Evolutionary conservation across 1,140 invertebrate species (phyloP).

Genomic region (Polyergus mexicanus): DNA sequence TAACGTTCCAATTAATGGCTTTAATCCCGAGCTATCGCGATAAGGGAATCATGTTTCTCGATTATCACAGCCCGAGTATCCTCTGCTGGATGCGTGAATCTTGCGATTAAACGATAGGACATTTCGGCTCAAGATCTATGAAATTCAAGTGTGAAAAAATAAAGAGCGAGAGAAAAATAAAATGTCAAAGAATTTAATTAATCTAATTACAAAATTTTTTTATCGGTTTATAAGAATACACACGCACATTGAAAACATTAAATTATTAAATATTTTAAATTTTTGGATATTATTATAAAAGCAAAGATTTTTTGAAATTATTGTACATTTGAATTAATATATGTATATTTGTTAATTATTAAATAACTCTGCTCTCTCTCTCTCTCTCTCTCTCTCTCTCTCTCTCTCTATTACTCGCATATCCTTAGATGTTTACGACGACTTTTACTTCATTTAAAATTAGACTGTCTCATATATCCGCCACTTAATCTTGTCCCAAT

Average conservation of each 20-base stretch:
- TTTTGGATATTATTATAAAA: neutral
- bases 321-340: neutral
- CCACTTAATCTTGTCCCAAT: neutral
- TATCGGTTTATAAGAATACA: neutral
- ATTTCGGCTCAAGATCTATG: neutral
- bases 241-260: neutral
- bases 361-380: neutral
- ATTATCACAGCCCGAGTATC: conserved; percentile 16
- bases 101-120: conserved; percentile 19
- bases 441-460: neutral
- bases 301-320: conserved; percentile 6
- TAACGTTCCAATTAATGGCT: conserved; percentile 44
- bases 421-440: neutral
- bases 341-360: neutral
- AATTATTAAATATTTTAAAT: neutral
- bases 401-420: neutral
- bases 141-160: neutral
- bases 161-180: neutral
- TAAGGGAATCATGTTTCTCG: conserved; percentile 38
- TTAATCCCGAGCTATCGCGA: conserved; percentile 50
- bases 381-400: neutral
- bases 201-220: neutral
- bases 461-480: neutral
- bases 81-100: conserved; percentile 24
- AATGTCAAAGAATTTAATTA: neutral